phyloP scores from a whole-genome alignment of 2,888 invertebrate genomes.

The Sericinus montela region DNA sequence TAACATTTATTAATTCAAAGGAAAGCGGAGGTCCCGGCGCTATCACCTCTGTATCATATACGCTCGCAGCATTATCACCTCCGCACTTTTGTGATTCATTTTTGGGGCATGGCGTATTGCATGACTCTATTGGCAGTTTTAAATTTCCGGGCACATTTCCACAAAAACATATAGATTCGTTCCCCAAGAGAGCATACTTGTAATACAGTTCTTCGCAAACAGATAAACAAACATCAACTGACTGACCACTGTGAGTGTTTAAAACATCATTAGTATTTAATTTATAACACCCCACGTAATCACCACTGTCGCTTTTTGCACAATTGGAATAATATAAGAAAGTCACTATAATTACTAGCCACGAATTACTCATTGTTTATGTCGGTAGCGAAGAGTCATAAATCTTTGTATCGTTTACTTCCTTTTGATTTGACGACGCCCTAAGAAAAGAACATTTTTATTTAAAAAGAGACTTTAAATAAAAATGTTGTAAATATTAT shows the following conservation, averaged over 20 bases:
- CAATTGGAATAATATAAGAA: slow-evolving; percentile 22
- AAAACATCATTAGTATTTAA: slow-evolving; percentile 49
- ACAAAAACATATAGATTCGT: slow-evolving; percentile 68
- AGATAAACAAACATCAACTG: slow-evolving; percentile 65
- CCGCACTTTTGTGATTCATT: slow-evolving; percentile 83
- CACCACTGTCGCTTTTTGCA: slow-evolving; percentile 52
- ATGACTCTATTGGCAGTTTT: slow-evolving; percentile 61
- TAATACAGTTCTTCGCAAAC: slow-evolving; percentile 70
- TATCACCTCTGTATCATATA: slow-evolving; percentile 82
- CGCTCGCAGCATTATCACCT: slow-evolving; percentile 81
- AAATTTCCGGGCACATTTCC: slow-evolving; percentile 64
- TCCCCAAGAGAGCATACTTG: slow-evolving; percentile 65
- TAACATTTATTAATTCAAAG: slow-evolving; percentile 77
- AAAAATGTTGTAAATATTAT: background rate
- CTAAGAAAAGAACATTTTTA: slow-evolving; percentile 4
- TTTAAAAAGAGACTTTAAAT: background rate
- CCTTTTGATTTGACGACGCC: slow-evolving; percentile 21
- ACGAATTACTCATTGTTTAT: slow-evolving; percentile 53
- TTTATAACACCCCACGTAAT: slow-evolving; percentile 65
- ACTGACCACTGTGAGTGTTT: slow-evolving; percentile 68
- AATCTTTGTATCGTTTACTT: too few species aligned
- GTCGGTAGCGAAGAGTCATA: slow-evolving; percentile 37
- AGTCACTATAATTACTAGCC: slow-evolving; percentile 31
- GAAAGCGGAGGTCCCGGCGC: slow-evolving; percentile 85
- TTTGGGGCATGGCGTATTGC: slow-evolving; percentile 79